These are phyloP conservation scores for Plemyria rubiginata DNA, from an alignment of 2,888 invertebrate genomes.

Conservation along the genomic window DNA sequence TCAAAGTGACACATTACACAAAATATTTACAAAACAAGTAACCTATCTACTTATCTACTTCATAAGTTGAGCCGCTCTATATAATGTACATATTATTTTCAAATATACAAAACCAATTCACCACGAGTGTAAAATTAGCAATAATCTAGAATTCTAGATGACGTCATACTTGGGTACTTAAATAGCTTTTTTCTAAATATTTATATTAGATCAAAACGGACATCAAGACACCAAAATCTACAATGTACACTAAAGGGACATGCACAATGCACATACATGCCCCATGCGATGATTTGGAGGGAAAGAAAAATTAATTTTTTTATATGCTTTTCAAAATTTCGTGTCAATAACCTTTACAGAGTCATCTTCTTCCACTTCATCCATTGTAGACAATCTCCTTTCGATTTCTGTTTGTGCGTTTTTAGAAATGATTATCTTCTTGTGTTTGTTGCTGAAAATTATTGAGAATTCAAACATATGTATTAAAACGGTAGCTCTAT, in stretches of 20 bases:
- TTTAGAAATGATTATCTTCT: constrained; percentile 87
- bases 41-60: constrained; percentile 11
- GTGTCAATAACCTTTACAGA: constrained; percentile 79
- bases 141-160: constrained; percentile 5
- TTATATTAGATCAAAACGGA: background rate
- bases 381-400: constrained; percentile 92
- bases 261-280: constrained; percentile 24
- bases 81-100: background rate
- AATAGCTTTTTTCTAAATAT: background rate
- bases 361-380: constrained; percentile 93
- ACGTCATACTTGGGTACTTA: background rate
- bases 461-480: background rate
- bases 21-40: background rate
- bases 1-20: background rate
- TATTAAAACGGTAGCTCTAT: too few relatives aligned
- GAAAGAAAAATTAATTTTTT: background rate
- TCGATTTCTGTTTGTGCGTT: constrained; percentile 86
- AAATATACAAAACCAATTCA: constrained; percentile 1
- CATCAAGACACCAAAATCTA: constrained; percentile 19
- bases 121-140: background rate
- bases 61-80: constrained; percentile 22
- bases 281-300: constrained; percentile 22
- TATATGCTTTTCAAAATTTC: constrained; percentile 66
- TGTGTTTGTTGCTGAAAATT: constrained; percentile 84
- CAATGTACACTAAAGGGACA: constrained; percentile 23